Base-by-base conservation (phyloP, 1,140 invertebrate species). In the Antheraea pernyi region DNA sequence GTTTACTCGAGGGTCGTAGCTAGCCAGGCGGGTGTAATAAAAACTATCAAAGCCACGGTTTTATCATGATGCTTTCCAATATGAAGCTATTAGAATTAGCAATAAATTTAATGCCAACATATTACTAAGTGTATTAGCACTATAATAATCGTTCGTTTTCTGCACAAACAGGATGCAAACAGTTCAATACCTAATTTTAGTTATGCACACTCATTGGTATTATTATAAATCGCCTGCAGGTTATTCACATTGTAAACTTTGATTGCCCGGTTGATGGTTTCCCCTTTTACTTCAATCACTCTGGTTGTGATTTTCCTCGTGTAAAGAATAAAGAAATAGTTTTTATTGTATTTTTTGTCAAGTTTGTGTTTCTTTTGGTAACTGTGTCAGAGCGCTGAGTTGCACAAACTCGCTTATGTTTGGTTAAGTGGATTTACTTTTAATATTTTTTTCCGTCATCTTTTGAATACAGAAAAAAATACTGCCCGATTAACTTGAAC, bases 161-260 rank as follows among this genome's bases (percentile, higher is more conserved):
- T 70, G 59, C 81, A 80, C 16, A 53, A 53, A 53, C 46, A 53
- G 80, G 79, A 86, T 83, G 80, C 75, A 73, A 69, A 75, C 70
- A 73, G 68, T 75, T 71, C 68, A 76, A 68, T 61, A 70, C 76
- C 75, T 84, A 83, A 80, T 85, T 80, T 73, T 48, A 80, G 74
- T 76, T 73, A 59, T 69, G 68, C 76, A 80, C 79, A 78, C 76
- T 81, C 81, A 79, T 86, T 81, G 79, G 76, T 71, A 66, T 58
- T 69, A 71, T 71, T 70, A 53, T 53, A 16, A 53, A 53, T 53
- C 4, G 46, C 13, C 16, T 53, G 46, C 46, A 53, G 46, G 46
- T 13, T 53, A 53, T 53, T 53, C 46, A 53, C 46, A 53, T 53
- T 13, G 11, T 53, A 16, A 53, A 11, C 46, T 53, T 53, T 53